These are phyloP conservation scores for Hippocampus barbouri DNA, from an alignment of 2,113 vertebrate species.

Conservation along the genomic window DNA sequence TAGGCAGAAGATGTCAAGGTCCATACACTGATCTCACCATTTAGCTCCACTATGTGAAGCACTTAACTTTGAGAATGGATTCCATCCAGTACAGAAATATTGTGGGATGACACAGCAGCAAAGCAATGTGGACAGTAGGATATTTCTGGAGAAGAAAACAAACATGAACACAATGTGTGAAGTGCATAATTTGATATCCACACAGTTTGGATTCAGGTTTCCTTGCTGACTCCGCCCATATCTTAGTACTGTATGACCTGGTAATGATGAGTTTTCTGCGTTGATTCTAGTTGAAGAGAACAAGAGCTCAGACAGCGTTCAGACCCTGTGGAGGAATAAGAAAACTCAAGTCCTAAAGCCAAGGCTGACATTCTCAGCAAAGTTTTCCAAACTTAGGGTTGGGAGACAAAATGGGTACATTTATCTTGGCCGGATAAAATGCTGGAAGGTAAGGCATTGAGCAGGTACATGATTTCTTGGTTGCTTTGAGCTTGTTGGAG, in stretches of 20 bases:
- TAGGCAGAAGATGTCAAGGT: background rate
- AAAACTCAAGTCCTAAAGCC: background rate
- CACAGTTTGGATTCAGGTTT: conserved; percentile 9
- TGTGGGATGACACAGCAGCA: conserved; percentile 50
- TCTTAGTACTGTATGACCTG: background rate
- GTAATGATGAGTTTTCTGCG: background rate
- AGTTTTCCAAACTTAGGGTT: background rate
- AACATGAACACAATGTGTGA: conserved; percentile 5
- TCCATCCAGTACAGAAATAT: conserved; percentile 49
- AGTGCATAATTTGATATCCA: background rate
- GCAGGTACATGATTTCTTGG: too few relatives aligned
- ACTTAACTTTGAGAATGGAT: conserved; percentile 62
- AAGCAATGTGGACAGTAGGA: conserved; percentile 47
- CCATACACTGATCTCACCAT: background rate
- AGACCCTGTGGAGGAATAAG: background rate
- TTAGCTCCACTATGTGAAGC: background rate
- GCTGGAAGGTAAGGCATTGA: background rate
- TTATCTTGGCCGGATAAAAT: background rate
- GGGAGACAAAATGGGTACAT: background rate
- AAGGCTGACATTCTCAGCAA: too few relatives aligned
- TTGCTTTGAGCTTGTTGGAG: too few relatives aligned
- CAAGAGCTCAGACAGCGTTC: background rate
- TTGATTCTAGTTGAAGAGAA: background rate
- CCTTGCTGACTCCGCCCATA: conserved; percentile 40
- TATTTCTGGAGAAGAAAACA: conserved; percentile 48